Conservation (phyloP, 53 echinoderm and acorn worm species). For the Hippasteria phrygiana region DNA sequence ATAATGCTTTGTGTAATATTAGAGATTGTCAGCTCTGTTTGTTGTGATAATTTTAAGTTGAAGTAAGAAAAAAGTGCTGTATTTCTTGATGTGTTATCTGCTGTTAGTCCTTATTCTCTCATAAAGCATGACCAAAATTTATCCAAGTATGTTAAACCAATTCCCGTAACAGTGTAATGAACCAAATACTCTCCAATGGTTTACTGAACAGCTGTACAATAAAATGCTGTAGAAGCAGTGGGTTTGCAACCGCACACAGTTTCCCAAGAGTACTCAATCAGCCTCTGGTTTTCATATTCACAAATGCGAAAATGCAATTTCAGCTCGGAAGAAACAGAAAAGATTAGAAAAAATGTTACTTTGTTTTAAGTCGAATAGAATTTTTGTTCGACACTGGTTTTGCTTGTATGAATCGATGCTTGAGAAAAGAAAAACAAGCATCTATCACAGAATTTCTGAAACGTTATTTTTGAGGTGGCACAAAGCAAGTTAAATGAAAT, state of each 20-base stretch:
- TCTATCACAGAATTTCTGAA: neutral
- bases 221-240: conserved; percentile 57
- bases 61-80: neutral
- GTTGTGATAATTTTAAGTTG: neutral
- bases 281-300: conserved; percentile 32
- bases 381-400: neutral
- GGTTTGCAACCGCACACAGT: conserved; percentile 58
- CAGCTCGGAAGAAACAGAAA: neutral
- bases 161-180: conserved; percentile 20
- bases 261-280: conserved; percentile 44
- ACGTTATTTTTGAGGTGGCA: neutral
- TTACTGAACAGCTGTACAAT: conserved; percentile 41
- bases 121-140: conserved; percentile 55
- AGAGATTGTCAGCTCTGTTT: neutral
- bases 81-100: conserved; percentile 7
- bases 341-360: neutral
- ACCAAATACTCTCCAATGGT: neutral
- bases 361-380: neutral
- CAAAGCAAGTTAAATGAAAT: neutral
- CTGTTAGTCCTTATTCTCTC: neutral
- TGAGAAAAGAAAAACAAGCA: neutral
- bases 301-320: conserved; percentile 51
- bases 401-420: neutral
- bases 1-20: neutral
- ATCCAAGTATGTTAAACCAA: conserved; percentile 18